A percentile compares a stretch with the other conserved stretches of the same genome.
These are phyloP conservation scores for Argyra leucocephala DNA, from an alignment of 2,888 invertebrate genomes.

Conservation along the genomic window DNA sequence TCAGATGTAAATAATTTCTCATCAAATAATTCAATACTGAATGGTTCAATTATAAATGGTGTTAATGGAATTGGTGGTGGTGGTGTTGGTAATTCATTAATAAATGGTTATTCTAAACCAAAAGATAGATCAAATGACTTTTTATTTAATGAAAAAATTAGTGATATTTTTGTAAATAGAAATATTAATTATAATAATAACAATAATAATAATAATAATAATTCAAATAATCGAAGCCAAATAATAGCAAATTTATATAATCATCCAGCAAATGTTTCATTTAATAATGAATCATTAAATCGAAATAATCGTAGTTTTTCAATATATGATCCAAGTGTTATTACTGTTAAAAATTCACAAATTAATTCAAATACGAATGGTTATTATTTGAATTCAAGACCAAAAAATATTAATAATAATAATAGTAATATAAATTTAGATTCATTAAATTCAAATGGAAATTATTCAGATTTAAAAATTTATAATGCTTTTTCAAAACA, in stretches of 20 bases:
- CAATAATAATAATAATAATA: neutral
- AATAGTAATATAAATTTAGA: conserved; percentile 16
- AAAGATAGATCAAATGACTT: conserved; percentile 13
- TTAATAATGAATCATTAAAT: conserved; percentile 16
- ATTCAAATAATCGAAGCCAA: conserved; percentile 8
- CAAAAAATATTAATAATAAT: conserved; percentile 14
- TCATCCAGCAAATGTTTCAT: conserved; percentile 21
- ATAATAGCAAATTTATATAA: conserved; percentile 10
- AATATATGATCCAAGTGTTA: conserved; percentile 20
- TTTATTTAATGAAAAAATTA: conserved; percentile 23
- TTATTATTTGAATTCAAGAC: conserved; percentile 25
- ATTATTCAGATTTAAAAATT: conserved; percentile 20
- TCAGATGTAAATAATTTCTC: neutral
- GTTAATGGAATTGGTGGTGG: no score
- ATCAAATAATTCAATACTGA: neutral
- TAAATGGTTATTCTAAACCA: neutral
- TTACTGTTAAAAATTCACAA: conserved; percentile 13
- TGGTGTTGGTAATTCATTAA: neutral
- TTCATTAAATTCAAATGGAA: conserved; percentile 12
- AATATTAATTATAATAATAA: conserved; percentile 14
- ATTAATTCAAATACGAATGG: conserved; percentile 19
- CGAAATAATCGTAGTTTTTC: conserved; percentile 19
- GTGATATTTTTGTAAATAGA: conserved; percentile 26
- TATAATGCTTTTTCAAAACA: conserved; percentile 26
- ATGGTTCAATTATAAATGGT: neutral